phyloP scores from a whole-genome alignment of 2,888 invertebrate species.

The Chrysolina haemoptera region DNA sequence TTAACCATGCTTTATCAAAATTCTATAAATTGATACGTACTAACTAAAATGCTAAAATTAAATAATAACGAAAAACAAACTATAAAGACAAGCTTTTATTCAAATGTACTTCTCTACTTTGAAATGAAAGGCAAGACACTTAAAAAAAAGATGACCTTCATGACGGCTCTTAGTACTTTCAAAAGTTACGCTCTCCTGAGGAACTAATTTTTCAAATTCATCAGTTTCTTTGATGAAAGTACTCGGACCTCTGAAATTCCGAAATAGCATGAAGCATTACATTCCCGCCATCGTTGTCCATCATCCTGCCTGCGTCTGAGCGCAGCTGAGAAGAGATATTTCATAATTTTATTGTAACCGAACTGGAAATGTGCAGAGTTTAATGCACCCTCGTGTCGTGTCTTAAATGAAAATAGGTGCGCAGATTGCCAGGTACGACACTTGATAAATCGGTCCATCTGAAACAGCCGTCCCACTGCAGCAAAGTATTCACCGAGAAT shows the following conservation, averaged over 20 bases:
- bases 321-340: slow-evolving; percentile 34
- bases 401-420: slow-evolving; percentile 53
- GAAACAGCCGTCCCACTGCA: slow-evolving; percentile 62
- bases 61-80: too few relatives aligned
- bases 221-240: not conserved
- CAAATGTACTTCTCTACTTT: too few relatives aligned
- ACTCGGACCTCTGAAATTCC: not conserved
- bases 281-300: slow-evolving; percentile 2
- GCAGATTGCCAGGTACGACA: slow-evolving; percentile 61
- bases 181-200: too few relatives aligned
- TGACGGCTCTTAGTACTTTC: too few relatives aligned
- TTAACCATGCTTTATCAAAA: too few relatives aligned
- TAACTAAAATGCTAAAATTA: too few relatives aligned
- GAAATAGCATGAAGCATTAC: not conserved
- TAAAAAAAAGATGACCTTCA: too few relatives aligned
- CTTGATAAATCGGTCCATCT: slow-evolving; percentile 65
- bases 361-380: slow-evolving; percentile 41
- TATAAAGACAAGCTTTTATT: too few relatives aligned
- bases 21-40: too few relatives aligned
- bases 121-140: too few relatives aligned
- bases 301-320: slow-evolving; percentile 20
- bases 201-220: not conserved
- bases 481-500: slow-evolving; percentile 63
- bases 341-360: slow-evolving; percentile 43
- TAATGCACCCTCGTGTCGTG: slow-evolving; percentile 42